A percentile compares a stretch with the other conserved stretches of the same genome.
Evolutionary conservation across 2,113 vertebrate genomes (phyloP).

Genomic region (Anthoscopus minutus): DNA sequence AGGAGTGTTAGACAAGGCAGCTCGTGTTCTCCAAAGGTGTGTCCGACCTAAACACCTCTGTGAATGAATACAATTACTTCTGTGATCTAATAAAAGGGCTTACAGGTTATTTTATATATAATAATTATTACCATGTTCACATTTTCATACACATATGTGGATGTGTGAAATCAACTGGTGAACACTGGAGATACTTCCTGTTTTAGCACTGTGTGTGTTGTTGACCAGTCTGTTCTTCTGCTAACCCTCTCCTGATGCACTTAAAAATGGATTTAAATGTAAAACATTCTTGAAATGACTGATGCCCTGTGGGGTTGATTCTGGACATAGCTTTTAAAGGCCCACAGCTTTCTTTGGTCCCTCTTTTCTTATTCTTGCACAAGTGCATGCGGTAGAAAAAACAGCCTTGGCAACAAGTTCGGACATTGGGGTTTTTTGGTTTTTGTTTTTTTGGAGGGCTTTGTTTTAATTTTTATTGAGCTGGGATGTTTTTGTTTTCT

Average conservation of each 20-base stretch:
- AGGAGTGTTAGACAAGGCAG: not conserved
- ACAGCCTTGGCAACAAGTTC: not conserved
- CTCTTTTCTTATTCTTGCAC: not conserved
- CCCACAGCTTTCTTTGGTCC: not conserved
- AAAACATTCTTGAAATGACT: not conserved
- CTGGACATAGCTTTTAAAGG: not conserved
- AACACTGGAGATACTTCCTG: not conserved
- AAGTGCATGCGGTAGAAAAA: not conserved
- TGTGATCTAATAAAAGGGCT: not conserved
- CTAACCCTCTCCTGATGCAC: not conserved
- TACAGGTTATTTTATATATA: not conserved
- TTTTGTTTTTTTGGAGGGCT: not conserved
- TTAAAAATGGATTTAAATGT: not conserved
- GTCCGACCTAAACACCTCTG: not conserved
- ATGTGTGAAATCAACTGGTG: not conserved
- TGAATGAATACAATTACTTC: not conserved
- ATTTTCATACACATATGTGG: accelerated
- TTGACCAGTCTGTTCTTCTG: not conserved
- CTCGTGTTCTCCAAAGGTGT: not conserved
- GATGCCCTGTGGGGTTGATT: not conserved
- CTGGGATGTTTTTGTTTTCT: not conserved
- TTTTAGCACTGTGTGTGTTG: not conserved
- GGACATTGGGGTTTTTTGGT: not conserved
- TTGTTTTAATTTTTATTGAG: not conserved
- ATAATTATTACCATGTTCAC: not conserved